These are phyloP conservation scores for Chaetops frenatus DNA, from an alignment of 2,113 vertebrate genomes.

Conservation along the genomic window DNA sequence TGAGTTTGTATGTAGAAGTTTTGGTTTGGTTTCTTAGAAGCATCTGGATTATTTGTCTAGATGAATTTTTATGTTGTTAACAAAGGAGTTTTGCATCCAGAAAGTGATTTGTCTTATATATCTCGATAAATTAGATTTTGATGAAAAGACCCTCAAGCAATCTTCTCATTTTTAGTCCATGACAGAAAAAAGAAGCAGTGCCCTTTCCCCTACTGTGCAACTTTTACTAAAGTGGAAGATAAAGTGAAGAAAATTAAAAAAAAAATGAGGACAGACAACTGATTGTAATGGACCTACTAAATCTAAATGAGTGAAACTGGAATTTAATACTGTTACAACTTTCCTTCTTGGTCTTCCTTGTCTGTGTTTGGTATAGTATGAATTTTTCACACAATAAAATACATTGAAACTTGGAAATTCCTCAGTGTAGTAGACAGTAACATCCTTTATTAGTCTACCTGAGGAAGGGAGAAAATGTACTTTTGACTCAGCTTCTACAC, in stretches of 20 bases:
- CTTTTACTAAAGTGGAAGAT: neutral
- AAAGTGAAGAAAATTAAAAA: neutral
- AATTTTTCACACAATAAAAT: neutral
- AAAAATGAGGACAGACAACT: neutral
- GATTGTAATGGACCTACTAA: neutral
- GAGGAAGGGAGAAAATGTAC: neutral
- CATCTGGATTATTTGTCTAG: neutral
- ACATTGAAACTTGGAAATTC: neutral
- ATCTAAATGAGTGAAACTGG: neutral
- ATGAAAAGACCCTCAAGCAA: neutral
- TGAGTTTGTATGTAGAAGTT: neutral
- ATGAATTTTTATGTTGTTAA: neutral
- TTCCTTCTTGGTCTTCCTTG: neutral
- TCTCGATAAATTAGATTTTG: neutral
- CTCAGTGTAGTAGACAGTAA: neutral
- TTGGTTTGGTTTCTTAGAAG: neutral
- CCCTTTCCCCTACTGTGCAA: neutral
- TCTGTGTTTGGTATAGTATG: neutral
- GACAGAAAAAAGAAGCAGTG: neutral
- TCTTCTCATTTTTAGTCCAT: neutral
- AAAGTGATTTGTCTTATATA: neutral
- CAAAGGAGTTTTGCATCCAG: neutral
- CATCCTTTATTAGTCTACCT: neutral
- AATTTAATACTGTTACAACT: neutral
- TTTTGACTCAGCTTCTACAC: neutral